Percentiles rank a stretch among this genome's conserved stretches.
These are phyloP conservation scores for Apocheima hispidaria DNA, from an alignment of 2,888 invertebrate species.

Conservation along the genomic window DNA sequence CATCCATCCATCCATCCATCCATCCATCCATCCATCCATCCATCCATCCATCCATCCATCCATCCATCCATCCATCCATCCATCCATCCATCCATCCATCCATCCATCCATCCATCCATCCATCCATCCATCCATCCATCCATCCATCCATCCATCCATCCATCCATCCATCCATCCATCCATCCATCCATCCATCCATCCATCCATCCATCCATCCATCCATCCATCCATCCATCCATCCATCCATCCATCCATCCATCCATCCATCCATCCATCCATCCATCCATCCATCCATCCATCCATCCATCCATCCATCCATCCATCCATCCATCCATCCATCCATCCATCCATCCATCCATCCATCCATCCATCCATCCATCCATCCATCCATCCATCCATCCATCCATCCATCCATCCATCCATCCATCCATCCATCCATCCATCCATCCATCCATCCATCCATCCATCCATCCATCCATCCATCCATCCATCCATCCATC, in stretches of 20 bases:
- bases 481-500: neutral
- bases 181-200: neutral
- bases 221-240: neutral
- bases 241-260: neutral
- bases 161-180: neutral
- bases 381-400: neutral
- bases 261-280: neutral
- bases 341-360: neutral
- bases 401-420: neutral
- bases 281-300: neutral
- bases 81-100: neutral
- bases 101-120: neutral
- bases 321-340: neutral
- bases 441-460: neutral
- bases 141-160: neutral
- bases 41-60: neutral
- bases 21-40: neutral
- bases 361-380: neutral
- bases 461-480: neutral
- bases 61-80: neutral
- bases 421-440: neutral
- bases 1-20: neutral
- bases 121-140: neutral
- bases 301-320: neutral
- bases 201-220: neutral